phyloP scores from a whole-genome alignment of 2,888 invertebrate species.

The Dichetophora obliterata region DNA sequence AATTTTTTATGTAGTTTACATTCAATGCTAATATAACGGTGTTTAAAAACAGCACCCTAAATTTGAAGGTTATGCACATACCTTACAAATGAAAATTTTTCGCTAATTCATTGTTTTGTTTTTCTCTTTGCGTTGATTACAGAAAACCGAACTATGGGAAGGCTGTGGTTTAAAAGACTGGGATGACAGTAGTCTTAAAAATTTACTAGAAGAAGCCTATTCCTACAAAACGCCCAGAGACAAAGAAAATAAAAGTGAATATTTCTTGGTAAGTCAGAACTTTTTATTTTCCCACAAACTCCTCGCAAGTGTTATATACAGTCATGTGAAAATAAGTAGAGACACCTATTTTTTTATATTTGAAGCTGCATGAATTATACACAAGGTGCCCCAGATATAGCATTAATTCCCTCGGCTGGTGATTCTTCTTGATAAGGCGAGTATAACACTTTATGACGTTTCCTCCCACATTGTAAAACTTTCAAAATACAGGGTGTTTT shows the following conservation, averaged over 20 bases:
- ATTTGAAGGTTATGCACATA: neutral
- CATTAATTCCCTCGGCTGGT: too few species aligned
- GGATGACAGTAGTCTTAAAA: conserved; percentile 83
- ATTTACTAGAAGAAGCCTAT: conserved; percentile 85
- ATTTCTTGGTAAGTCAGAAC: conserved; percentile 77
- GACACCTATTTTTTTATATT: too few species aligned
- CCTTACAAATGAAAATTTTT: neutral
- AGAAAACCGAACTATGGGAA: conserved; percentile 62
- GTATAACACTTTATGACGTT: too few species aligned
- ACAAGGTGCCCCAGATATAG: too few species aligned
- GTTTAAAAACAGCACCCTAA: neutral
- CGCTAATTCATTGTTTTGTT: neutral
- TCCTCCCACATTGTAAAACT: too few species aligned
- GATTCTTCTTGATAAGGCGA: too few species aligned
- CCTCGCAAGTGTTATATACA: too few species aligned
- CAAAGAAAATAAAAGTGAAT: conserved; percentile 85
- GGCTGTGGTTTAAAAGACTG: conserved; percentile 73
- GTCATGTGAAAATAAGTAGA: too few species aligned
- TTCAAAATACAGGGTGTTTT: too few species aligned
- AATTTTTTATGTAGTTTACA: neutral
- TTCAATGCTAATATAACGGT: neutral
- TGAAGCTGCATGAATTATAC: too few species aligned
- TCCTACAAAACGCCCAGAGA: conserved; percentile 88
- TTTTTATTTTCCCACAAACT: neutral
- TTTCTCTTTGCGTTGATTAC: conserved; percentile 42